Base-by-base conservation (phyloP, 2,888 invertebrate genomes). In the Eupithecia subfuscata region DNA sequence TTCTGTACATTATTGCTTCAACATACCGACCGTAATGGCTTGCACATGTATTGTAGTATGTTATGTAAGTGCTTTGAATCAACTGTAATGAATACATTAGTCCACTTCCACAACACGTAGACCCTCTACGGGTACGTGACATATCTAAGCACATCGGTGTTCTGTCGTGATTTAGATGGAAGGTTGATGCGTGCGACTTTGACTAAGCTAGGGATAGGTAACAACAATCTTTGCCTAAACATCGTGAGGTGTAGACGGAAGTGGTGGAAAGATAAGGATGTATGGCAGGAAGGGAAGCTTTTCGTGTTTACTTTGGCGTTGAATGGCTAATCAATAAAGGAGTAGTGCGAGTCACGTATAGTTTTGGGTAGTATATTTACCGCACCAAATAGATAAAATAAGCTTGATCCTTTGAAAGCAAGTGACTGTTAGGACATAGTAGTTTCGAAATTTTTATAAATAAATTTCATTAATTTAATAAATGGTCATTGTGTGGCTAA, bases 81-180 rank as follows among this genome's bases (percentile, higher is more conserved):
- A 78, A 80, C 81, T 73, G 78, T 78, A 80, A 81, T 81, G 81
- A 81, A 82, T 82, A 81, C 82, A 81, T 81, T 82, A 82, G 78
- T 78, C 76, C 60, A 22, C 74, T 30, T 75, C 70, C 73, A 75
- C 74, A 63, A 75, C 77, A 76, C 73, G 78, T 75, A 75, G 56
- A 45, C 6, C 37, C 37, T 37, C 37, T 37, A 37, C 37, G 71
- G 45, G 63, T 43, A 76, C 78, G 75, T 75, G 81, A 79, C 76
- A 72, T 77, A 77, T 81, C 75, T 76, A 64, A 34, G 65, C 71
- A 69, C 79, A 70, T 78, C 78, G 75, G 75, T 64, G 63, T 64
- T 64, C 71, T 71, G 76, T 48, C 75, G 78, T 80, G 78, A 79
- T 81, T 78, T 70, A 78, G 80, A 70, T 77, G 40, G 67, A 74